Conservation (phyloP, 2,113 vertebrate species). For the Poeciliopsis retropinna region DNA sequence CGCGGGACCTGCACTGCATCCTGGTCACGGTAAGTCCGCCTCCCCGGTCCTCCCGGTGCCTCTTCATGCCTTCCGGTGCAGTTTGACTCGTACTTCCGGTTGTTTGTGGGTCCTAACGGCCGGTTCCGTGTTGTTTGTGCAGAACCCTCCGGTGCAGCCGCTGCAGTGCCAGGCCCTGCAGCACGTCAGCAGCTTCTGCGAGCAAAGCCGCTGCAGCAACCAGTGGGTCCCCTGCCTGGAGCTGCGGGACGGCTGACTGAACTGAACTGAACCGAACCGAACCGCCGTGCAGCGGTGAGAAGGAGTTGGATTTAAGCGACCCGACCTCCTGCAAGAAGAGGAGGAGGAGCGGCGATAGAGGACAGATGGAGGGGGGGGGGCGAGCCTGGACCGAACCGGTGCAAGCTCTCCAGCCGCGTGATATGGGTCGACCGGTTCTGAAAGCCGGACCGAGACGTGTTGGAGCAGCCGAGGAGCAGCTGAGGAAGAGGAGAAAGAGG, state of each 20-base stretch:
- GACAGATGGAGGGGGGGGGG: not conserved
- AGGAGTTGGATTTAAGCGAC: slow-evolving; percentile 27
- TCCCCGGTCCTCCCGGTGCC: not conserved
- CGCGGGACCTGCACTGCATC: slow-evolving; percentile 91
- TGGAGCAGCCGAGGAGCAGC: slow-evolving; percentile 21
- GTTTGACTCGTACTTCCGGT: not conserved
- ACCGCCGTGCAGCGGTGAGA: slow-evolving; percentile 51
- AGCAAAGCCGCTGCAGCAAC: slow-evolving; percentile 88
- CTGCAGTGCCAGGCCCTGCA: slow-evolving; percentile 85
- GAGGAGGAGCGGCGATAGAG: slow-evolving; percentile 37
- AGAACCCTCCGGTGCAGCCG: slow-evolving; percentile 87
- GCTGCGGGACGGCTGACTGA: slow-evolving; percentile 86
- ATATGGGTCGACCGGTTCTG: slow-evolving; percentile 10
- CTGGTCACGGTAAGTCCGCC: slow-evolving; percentile 87
- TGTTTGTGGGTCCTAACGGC: slow-evolving; percentile 7
- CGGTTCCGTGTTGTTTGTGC: not conserved
- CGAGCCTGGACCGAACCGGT: not conserved
- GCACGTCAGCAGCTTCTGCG: slow-evolving; percentile 87
- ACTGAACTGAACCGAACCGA: not conserved
- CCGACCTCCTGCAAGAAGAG: slow-evolving; percentile 28
- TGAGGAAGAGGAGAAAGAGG: not conserved
- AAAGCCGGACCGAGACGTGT: slow-evolving; percentile 16
- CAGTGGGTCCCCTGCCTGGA: slow-evolving; percentile 90
- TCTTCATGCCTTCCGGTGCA: not conserved
- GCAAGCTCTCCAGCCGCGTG: slow-evolving; percentile 1